phyloP scores from a whole-genome alignment of 2,113 vertebrate species.

The Heliornis fulica region DNA sequence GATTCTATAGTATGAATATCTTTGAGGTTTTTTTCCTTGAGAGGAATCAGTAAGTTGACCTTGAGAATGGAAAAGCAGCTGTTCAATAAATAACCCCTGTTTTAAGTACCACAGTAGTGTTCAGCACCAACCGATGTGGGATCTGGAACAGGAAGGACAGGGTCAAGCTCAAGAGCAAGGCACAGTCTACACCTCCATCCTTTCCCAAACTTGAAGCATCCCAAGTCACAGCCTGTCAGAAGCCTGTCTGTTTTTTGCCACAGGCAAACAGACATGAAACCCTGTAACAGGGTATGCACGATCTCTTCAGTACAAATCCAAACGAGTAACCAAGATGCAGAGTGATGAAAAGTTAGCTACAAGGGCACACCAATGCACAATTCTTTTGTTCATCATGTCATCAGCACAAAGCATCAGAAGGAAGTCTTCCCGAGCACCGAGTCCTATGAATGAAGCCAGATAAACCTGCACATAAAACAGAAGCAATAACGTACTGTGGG shows the following conservation, averaged over 20 bases:
- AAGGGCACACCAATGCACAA: rapidly evolving
- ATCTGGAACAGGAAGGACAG: background rate
- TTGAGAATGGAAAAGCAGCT: background rate
- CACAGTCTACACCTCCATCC: background rate
- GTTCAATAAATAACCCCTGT: background rate
- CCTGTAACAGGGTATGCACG: background rate
- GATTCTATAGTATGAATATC: background rate
- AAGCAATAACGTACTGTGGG: background rate
- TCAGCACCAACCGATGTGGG: background rate
- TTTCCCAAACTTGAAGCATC: background rate
- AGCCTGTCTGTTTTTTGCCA: background rate
- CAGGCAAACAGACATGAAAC: background rate
- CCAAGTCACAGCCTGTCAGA: background rate
- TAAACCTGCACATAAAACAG: background rate
- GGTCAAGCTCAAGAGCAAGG: background rate
- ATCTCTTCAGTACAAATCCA: background rate
- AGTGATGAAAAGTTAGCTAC: background rate
- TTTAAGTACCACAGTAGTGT: background rate
- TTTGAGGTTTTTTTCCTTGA: background rate
- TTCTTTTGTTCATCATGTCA: background rate
- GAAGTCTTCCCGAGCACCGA: background rate
- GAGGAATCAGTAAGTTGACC: background rate
- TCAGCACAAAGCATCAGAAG: background rate
- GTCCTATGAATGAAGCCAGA: background rate
- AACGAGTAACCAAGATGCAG: background rate